phyloP scores from a whole-genome alignment of 2,888 invertebrate species.

The Nycteola revayana region DNA sequence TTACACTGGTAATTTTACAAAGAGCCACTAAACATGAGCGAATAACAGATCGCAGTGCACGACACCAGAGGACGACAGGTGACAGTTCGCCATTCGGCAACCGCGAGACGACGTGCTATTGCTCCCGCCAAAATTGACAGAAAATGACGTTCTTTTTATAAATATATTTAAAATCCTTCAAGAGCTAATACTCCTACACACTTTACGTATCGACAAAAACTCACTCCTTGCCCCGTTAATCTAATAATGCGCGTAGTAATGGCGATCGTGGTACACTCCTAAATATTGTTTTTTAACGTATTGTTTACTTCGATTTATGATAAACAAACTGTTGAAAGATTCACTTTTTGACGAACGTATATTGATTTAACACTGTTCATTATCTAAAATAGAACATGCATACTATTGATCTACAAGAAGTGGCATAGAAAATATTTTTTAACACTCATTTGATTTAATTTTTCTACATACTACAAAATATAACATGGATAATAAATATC shows the following conservation, averaged over 20 bases:
- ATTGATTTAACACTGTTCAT: constrained; percentile 1
- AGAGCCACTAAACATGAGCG: constrained; percentile 59
- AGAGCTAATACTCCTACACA: constrained; percentile 29
- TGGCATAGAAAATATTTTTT: constrained; percentile 25
- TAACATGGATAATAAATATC: constrained; percentile 18
- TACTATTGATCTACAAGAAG: constrained; percentile 23
- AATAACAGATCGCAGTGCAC: constrained; percentile 54
- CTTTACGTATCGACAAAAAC: constrained; percentile 19
- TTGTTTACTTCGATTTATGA: not conserved
- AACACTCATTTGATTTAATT: constrained; percentile 29
- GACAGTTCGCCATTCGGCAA: constrained; percentile 66
- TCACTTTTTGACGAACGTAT: not conserved
- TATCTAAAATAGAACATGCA: constrained; percentile 4
- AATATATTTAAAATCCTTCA: constrained; percentile 40
- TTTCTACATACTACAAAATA: constrained; percentile 22
- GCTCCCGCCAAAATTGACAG: constrained; percentile 76
- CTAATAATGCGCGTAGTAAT: constrained; percentile 33
- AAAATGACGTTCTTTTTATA: constrained; percentile 48
- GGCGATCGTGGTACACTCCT: constrained; percentile 35
- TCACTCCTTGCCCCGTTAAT: constrained; percentile 29
- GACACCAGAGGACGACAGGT: constrained; percentile 64
- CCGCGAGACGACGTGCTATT: constrained; percentile 58
- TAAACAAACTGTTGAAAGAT: constrained; percentile 11
- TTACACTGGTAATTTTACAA: constrained; percentile 71
- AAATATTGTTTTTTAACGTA: too few species aligned